Evolutionary conservation across 2,113 vertebrate species (phyloP), one percentile per base, ranked within the genome.

Genomic region (Miniopterus natalensis): DNA sequence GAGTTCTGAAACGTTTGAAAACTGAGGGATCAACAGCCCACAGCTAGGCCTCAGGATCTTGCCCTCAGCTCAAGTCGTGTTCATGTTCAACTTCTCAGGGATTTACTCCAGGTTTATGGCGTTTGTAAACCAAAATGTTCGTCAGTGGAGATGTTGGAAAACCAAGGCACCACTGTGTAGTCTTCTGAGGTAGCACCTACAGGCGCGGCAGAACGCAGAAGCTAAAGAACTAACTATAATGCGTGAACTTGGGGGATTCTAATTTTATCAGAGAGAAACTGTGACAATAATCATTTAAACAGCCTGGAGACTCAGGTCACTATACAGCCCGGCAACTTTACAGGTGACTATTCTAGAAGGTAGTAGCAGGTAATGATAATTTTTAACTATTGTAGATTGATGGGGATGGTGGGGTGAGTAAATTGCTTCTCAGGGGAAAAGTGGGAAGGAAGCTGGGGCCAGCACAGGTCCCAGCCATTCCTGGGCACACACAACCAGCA

Each of bases 201-300:
- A 70, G 29, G 8, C 1, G 6, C 18, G 15, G 3, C 27, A 63
- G 77, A 73, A 21, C 47, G 57, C n/a, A 84, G 73, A 87, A 6
- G 20, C 21, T 45, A 47, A 79, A 55, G 17, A 77, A 89, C 42
- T 51, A 70, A 47, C 12, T 21, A 27, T 68, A 63, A 66, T 45
- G 40, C 11, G 57, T 0, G 5, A 83, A 36, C 29, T 2, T 42
- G 6, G 20, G 53, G 0, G 21, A 59, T 68, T 80, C 51, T 93
- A 36, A 89, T 87, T 74, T 79, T 70, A 90, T 36, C 27, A 40
- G 71, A 70, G 8, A 84, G 81, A 79, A 93, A 70, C 57, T 65
- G 18, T 71, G 17, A 92, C 15, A 51, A 21, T n/a, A 45, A 13
- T 84, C 55, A 84, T 79, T 29, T 45, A 78, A 78, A 59, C 2